phyloP scores from a whole-genome alignment of 2,797 vertebrate genomes.

The Myotis vivesi region DNA sequence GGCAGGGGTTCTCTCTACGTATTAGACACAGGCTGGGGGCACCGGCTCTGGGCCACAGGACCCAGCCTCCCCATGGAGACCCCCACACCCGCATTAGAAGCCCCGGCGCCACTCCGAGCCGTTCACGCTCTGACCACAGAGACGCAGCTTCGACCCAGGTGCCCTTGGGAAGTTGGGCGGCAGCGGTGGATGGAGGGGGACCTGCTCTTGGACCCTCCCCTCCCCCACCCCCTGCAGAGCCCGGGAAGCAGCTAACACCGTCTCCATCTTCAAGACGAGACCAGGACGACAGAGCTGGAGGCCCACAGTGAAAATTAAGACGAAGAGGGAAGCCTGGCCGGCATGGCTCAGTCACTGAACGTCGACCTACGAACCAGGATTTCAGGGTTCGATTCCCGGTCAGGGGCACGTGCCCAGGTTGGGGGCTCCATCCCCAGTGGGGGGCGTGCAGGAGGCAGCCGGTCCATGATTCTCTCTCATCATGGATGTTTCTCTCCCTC shows the following conservation, averaged over 20 bases:
- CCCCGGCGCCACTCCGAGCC: neutral
- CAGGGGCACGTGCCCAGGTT: too few relatives aligned
- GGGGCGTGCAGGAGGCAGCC: too few relatives aligned
- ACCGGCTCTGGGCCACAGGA: fast-evolving
- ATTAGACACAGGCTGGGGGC: neutral
- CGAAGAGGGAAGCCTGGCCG: too few relatives aligned
- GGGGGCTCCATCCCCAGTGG: too few relatives aligned
- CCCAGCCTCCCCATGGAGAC: neutral
- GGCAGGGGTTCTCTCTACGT: fast-evolving
- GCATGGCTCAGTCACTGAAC: too few relatives aligned
- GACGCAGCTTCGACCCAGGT: fast-evolving
- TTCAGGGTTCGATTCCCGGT: too few relatives aligned
- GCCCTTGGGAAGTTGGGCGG: neutral
- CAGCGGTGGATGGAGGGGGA: neutral
- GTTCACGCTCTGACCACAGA: neutral
- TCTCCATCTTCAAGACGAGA: neutral
- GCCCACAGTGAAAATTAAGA: neutral
- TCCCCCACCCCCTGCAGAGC: neutral
- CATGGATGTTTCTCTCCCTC: too few relatives aligned
- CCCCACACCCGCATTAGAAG: fast-evolving
- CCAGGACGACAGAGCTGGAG: fast-evolving
- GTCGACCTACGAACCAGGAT: too few relatives aligned
- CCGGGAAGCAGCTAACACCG: fast-evolving
- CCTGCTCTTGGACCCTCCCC: neutral
- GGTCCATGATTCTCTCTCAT: too few relatives aligned